A percentile compares a stretch with the other conserved stretches of the same genome.
Evolutionary conservation across 2,113 vertebrate genomes (phyloP).

Genomic region (Formicarius rufipectus): DNA sequence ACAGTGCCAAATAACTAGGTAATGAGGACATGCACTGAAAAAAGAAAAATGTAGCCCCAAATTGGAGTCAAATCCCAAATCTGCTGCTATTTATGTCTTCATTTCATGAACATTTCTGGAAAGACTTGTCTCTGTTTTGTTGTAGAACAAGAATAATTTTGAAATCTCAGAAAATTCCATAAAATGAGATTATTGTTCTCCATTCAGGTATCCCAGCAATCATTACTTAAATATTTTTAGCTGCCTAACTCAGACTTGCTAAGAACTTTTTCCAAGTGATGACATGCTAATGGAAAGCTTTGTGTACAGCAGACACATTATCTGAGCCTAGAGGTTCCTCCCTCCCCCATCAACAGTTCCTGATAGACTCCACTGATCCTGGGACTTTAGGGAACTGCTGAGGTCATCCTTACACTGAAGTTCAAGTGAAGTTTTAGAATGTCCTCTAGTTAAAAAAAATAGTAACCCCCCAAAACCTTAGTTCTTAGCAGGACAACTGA

Average conservation of each 20-base stretch:
- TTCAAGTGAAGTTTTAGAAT: neutral
- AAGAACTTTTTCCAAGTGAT: slow-evolving; percentile 37
- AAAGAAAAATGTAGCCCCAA: neutral
- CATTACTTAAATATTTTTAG: slow-evolving; percentile 4
- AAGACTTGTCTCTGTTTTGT: neutral
- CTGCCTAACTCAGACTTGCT: neutral
- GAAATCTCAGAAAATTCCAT: neutral
- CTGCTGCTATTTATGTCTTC: neutral
- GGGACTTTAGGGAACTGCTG: neutral
- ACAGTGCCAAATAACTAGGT: neutral
- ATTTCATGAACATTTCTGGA: neutral
- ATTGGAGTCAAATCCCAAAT: neutral
- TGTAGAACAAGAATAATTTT: neutral
- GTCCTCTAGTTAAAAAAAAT: neutral
- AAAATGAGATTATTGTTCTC: slow-evolving; percentile 14
- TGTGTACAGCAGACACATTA: neutral
- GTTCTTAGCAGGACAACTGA: neutral
- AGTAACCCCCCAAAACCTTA: neutral
- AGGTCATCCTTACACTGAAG: neutral
- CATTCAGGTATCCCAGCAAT: neutral
- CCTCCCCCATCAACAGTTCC: neutral
- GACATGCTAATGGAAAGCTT: slow-evolving; percentile 39
- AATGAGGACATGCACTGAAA: neutral
- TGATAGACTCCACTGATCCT: neutral
- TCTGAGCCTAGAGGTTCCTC: neutral